Conservation (phyloP, 1,140 invertebrate species). For the Plodia interpunctella region DNA sequence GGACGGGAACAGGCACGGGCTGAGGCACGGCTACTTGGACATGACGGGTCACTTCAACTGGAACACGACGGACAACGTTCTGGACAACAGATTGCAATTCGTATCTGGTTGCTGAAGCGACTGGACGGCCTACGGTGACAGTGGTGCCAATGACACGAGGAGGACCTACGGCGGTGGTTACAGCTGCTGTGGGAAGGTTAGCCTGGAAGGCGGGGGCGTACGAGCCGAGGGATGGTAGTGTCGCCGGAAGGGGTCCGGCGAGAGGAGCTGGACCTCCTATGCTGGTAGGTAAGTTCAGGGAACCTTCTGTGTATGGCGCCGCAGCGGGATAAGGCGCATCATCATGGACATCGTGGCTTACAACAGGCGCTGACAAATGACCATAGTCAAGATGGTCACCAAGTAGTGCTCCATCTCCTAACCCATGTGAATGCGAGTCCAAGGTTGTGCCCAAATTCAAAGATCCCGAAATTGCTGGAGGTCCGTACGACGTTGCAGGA, state of each 20-base stretch:
- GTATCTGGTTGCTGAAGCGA: slow-evolving; percentile 41
- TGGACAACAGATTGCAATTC: slow-evolving; percentile 66
- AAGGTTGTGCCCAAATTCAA: neutral
- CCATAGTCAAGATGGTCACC: slow-evolving; percentile 1
- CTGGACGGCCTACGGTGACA: slow-evolving; percentile 46
- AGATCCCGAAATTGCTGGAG: slow-evolving; percentile 20
- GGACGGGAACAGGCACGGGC: slow-evolving; percentile 56
- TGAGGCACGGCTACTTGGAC: slow-evolving; percentile 61
- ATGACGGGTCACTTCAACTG: slow-evolving; percentile 59
- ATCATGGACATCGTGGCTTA: neutral
- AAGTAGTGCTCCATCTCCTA: neutral
- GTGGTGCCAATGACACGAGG: slow-evolving; percentile 56
- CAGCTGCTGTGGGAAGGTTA: slow-evolving; percentile 18
- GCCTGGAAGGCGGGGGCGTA: slow-evolving; percentile 12
- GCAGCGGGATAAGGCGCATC: neutral
- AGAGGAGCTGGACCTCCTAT: neutral
- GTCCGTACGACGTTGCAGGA: slow-evolving; percentile 45
- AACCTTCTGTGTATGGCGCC: slow-evolving; percentile 8
- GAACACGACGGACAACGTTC: slow-evolving; percentile 58
- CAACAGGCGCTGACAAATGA: neutral
- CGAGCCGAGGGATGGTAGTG: slow-evolving; percentile 13
- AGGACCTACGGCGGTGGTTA: slow-evolving; percentile 28
- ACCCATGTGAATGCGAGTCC: neutral
- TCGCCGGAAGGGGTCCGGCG: slow-evolving; percentile 5
- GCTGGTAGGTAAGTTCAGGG: slow-evolving; percentile 2